Evolutionary conservation across 2,113 vertebrate genomes (phyloP).

Genomic region (Coracopsis vasa): DNA sequence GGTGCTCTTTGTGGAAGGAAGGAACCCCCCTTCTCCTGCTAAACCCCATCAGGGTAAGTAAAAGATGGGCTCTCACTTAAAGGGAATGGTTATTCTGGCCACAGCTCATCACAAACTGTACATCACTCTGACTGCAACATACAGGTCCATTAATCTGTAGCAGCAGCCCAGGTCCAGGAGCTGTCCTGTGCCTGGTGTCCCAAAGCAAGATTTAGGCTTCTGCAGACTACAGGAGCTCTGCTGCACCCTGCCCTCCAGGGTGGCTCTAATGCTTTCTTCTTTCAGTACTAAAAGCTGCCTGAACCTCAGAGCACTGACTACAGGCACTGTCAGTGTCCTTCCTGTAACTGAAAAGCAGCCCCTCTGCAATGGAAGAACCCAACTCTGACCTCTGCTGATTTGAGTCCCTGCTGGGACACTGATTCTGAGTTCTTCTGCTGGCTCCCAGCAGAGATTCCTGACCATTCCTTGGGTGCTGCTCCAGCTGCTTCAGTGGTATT

Average conservation of each 20-base stretch:
- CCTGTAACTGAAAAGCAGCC: background rate
- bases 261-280: background rate
- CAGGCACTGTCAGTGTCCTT: background rate
- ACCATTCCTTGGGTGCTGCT: background rate
- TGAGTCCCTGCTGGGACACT: background rate
- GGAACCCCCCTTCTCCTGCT: background rate
- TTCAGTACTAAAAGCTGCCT: background rate
- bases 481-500: conserved; percentile 66
- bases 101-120: background rate
- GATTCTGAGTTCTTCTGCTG: background rate
- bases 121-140: background rate
- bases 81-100: background rate
- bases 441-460: background rate
- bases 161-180: background rate
- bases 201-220: accelerated
- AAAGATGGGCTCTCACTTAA: background rate
- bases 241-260: background rate
- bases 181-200: background rate
- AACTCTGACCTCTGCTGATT: background rate
- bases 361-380: background rate
- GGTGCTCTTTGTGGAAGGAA: background rate
- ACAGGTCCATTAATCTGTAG: accelerated
- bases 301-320: accelerated
- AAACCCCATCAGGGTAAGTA: background rate
- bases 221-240: background rate